These are phyloP conservation scores for Mungos mungo DNA, from an alignment of 2,113 vertebrate species.

Conservation along the genomic window DNA sequence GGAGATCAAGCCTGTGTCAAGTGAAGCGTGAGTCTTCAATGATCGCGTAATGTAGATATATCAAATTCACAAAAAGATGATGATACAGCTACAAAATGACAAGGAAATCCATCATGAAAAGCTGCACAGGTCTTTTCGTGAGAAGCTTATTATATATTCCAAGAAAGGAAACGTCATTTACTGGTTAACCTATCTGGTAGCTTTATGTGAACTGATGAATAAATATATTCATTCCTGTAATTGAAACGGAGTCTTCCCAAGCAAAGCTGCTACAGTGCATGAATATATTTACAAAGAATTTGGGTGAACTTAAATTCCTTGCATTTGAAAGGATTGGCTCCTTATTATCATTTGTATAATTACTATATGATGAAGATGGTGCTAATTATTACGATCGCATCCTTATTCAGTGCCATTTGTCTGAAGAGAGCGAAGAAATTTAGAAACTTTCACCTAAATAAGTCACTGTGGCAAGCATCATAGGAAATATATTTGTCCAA, in stretches of 20 bases:
- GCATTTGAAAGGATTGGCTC: slow-evolving; percentile 10
- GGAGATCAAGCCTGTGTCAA: not conserved
- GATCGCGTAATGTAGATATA: not conserved
- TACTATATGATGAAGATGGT: slow-evolving; percentile 7
- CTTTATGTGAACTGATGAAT: slow-evolving; percentile 58
- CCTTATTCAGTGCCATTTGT: not conserved
- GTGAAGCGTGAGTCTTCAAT: not conserved
- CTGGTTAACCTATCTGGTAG: slow-evolving; percentile 49
- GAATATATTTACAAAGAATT: slow-evolving; percentile 6
- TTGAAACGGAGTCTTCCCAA: slow-evolving; percentile 51
- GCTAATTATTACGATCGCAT: slow-evolving; percentile 34
- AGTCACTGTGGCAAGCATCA: not conserved
- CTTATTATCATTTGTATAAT: slow-evolving; percentile 53
- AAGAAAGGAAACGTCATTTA: slow-evolving; percentile 34
- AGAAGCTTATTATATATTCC: slow-evolving; percentile 33
- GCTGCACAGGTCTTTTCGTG: not conserved
- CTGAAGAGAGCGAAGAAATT: slow-evolving; percentile 50
- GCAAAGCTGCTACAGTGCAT: not conserved
- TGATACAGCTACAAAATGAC: slow-evolving; percentile 15
- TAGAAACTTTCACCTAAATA: slow-evolving; percentile 36
- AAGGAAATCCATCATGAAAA: slow-evolving; percentile 48
- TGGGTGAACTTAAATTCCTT: not conserved
- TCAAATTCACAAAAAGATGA: slow-evolving; percentile 8
- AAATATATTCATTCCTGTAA: slow-evolving; percentile 52
- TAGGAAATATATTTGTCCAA: not conserved